phyloP scores from a whole-genome alignment of 2,113 vertebrate genomes.

The Engystomops pustulosus region DNA sequence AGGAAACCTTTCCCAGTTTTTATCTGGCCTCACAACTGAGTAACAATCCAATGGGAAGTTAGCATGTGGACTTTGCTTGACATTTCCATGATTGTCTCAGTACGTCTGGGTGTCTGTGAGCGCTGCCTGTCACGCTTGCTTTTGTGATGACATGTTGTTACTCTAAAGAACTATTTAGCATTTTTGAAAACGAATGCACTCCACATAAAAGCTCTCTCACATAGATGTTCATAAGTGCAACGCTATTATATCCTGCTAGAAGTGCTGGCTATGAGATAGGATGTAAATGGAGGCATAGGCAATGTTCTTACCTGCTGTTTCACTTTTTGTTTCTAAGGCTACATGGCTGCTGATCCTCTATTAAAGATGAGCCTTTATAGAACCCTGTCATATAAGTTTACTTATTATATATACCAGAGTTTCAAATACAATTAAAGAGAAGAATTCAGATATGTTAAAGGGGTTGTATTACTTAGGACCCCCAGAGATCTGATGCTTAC shows the following conservation, averaged over 20 bases:
- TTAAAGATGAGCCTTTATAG: background rate
- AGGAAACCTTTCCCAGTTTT: background rate
- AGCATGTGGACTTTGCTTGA: background rate
- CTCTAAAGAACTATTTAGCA: background rate
- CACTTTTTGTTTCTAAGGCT: background rate
- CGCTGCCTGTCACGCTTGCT: background rate
- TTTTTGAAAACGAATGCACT: conserved; percentile 3
- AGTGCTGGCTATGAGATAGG: background rate
- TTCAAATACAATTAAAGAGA: background rate
- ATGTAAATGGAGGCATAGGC: conserved; percentile 3
- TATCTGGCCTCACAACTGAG: background rate
- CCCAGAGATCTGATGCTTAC: no score
- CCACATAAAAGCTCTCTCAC: conserved; percentile 1
- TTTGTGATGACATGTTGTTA: background rate
- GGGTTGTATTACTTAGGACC: no score
- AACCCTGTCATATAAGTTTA: no score
- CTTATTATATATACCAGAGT: no score
- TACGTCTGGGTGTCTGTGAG: no score
- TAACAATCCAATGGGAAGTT: background rate
- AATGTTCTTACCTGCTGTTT: background rate
- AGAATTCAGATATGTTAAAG: background rate
- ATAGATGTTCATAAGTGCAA: background rate
- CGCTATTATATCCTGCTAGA: background rate
- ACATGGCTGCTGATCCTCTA: background rate
- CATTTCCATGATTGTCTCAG: background rate